A percentile compares a stretch with the other conserved stretches of the same genome.
Conservation (phyloP, 2,888 invertebrate species). For the Tipula lateralis region DNA sequence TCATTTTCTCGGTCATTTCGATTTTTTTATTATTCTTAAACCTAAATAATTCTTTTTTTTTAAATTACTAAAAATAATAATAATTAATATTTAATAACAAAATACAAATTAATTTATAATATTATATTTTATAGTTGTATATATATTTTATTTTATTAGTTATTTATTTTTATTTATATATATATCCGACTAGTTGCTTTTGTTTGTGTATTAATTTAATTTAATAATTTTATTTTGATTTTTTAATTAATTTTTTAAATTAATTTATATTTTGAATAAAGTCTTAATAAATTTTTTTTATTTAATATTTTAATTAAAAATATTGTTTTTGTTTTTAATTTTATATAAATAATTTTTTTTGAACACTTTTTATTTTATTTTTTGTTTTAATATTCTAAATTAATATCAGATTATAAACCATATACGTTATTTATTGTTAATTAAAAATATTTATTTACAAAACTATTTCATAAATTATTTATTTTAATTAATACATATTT, state of each 20-base stretch:
- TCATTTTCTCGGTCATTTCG: neutral
- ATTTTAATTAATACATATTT: neutral
- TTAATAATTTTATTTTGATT: neutral
- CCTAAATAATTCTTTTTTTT: neutral
- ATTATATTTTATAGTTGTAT: neutral
- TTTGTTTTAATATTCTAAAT: neutral
- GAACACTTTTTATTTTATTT: neutral
- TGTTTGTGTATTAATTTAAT: neutral
- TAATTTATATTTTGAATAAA: neutral
- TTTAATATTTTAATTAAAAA: neutral
- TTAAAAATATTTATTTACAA: slow-evolving; percentile 11
- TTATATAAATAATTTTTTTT: neutral
- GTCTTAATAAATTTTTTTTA: neutral
- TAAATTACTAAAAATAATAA: slow-evolving; percentile 5
- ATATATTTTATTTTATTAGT: neutral
- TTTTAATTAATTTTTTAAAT: neutral
- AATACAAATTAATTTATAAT: neutral
- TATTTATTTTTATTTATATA: neutral
- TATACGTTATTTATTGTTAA: neutral
- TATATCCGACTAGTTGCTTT: neutral
- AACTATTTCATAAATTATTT: no score
- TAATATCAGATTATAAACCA: neutral
- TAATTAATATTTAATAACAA: neutral
- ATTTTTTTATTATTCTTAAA: neutral
- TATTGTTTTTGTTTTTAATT: neutral